phyloP scores from a whole-genome alignment of 2,797 vertebrate species.

The Clarias laeviceps region DNA sequence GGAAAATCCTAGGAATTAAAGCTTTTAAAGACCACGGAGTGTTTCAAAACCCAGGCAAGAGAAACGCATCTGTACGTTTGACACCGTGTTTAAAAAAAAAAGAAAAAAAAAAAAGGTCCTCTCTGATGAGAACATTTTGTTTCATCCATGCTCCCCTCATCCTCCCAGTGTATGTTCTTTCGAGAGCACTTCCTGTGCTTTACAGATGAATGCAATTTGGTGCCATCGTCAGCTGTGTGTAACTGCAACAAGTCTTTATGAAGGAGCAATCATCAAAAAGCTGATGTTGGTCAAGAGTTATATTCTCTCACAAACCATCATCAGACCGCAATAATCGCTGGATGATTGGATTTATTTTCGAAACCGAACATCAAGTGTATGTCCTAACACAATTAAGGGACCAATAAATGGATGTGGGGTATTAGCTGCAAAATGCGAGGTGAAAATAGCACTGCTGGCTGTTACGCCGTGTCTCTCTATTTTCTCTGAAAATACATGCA shows the following conservation, averaged over 20 bases:
- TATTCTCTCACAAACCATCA: background rate
- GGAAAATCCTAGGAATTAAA: background rate
- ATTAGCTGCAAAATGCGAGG: background rate
- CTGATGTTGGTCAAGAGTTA: background rate
- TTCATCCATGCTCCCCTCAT: background rate
- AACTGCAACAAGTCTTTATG: background rate
- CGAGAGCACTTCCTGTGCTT: slow-evolving; percentile 9
- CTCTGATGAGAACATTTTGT: slow-evolving; percentile 16
- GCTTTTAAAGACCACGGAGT: background rate
- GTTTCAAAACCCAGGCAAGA: background rate
- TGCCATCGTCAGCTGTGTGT: background rate
- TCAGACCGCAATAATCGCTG: background rate
- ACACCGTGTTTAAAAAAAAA: background rate
- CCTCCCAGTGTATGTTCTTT: background rate
- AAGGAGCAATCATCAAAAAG: background rate
- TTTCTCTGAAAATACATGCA: slow-evolving; percentile 6
- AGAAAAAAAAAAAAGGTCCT: background rate
- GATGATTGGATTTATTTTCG: slow-evolving; percentile 29
- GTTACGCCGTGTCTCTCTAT: background rate
- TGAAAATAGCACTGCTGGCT: background rate
- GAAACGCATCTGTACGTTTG: background rate
- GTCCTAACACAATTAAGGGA: slow-evolving; percentile 1
- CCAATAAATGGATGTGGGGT: background rate
- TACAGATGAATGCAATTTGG: slow-evolving; percentile 22
- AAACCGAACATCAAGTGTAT: background rate